Base-by-base conservation (phyloP, 2,888 invertebrate genomes). In the Galeruca laticollis region DNA sequence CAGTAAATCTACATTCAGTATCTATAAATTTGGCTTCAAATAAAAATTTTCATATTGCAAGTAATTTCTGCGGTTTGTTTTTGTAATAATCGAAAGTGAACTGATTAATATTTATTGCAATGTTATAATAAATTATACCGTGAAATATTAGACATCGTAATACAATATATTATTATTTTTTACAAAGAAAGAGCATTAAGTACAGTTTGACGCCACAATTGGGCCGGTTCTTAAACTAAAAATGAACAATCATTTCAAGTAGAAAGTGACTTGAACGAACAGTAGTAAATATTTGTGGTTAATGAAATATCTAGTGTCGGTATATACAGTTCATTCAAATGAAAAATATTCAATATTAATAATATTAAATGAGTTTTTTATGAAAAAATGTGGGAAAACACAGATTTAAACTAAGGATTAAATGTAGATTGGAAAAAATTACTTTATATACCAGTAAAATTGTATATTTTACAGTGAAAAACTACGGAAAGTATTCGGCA, bases 141-240 rank as follows among this genome's bases (percentile, higher is more conserved):
- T 54, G 54, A 54, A 54, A 54, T 54, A 54, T 31, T 54, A 31
- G 54, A 54, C 31, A n/a, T 54, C 54, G 54, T 54, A 26, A 54
- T 31, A 54, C n/a, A 54, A 54, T 54, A 54, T 54, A 26, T 54
- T 40, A 40, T 40, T 40, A 40, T 40, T 4, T 40, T 40, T 37
- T 37, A 26, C 26, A 26, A 26, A 3, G 6, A 1, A 26, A 26
- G 6, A 26, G 6, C 26, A 6, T 26, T 9, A 37, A 13, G 9
- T 37, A 37, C 37, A 37, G 37, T 37, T 37, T 10, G 37, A 37
- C 10, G 37, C 37, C 37, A 13, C 37, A 37, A 37, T 37, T 37
- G 13, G 37, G 13, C 9, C 37, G 9, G 13, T 13, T 37, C 2
- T 2, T 6, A 5, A 11, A 10, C 6, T 9, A 10, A 11, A 37